phyloP scores from a whole-genome alignment of 2,888 invertebrate species.

The Catocala fraxini region DNA sequence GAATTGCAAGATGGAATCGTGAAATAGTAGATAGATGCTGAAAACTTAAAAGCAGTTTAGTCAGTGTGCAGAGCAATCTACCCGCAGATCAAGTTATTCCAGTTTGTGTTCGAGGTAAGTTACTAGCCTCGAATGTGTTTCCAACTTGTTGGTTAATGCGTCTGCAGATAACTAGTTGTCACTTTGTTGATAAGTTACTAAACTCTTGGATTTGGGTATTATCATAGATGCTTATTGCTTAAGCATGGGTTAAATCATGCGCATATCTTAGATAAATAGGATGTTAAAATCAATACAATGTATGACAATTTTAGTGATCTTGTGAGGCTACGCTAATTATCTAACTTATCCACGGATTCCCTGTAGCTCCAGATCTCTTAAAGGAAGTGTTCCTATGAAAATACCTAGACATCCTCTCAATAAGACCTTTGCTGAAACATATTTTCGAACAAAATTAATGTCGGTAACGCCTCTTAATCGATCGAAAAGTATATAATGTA shows the following conservation, averaged over 20 bases:
- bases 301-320: no score
- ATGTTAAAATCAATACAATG: neutral
- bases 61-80: constrained; percentile 33
- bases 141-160: constrained; percentile 46
- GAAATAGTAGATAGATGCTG: constrained; percentile 19
- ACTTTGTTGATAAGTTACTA: constrained; percentile 32
- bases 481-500: no score
- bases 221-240: constrained; percentile 26
- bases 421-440: no score
- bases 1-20: constrained; percentile 28
- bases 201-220: constrained; percentile 40
- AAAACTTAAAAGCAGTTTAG: constrained; percentile 34
- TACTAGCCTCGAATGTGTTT: constrained; percentile 52
- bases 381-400: no score
- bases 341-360: no score
- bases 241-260: neutral
- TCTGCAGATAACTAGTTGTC: constrained; percentile 46
- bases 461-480: no score
- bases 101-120: constrained; percentile 47
- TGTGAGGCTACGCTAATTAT: no score
- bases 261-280: neutral
- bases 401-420: no score
- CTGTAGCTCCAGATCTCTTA: no score
- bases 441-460: no score
- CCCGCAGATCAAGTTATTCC: constrained; percentile 49